These are phyloP conservation scores for Drosophila mayri DNA, from an alignment of 1,140 invertebrate species.

Conservation along the genomic window DNA sequence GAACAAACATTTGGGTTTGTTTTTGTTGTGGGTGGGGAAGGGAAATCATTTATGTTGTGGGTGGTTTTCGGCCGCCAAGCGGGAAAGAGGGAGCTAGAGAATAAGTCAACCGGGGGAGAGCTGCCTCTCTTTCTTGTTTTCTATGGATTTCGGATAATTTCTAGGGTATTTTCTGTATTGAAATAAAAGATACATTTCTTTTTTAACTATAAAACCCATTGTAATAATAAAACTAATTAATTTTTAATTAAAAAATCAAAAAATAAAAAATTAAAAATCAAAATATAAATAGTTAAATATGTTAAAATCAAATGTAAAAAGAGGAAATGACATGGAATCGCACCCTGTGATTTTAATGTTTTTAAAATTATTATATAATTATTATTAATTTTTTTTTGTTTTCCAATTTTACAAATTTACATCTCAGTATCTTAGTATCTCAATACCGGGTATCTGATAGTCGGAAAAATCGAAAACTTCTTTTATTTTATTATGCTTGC, in stretches of 20 bases:
- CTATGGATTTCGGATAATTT: slow-evolving; percentile 12
- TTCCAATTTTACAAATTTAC: neutral
- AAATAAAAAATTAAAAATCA: no score
- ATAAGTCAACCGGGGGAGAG: slow-evolving; percentile 7
- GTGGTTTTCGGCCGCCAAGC: slow-evolving; percentile 28
- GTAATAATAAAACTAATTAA: no score
- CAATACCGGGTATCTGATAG: slow-evolving; percentile 11
- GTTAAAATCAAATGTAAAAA: no score
- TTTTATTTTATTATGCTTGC: slow-evolving; percentile 38
- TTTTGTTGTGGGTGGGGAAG: slow-evolving; percentile 45
- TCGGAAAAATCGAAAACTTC: slow-evolving; percentile 16
- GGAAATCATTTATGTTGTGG: slow-evolving; percentile 42
- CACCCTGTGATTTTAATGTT: no score
- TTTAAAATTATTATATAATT: no score
- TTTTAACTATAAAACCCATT: no score
- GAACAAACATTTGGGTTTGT: slow-evolving; percentile 51
- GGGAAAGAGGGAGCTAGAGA: neutral
- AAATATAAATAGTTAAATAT: no score
- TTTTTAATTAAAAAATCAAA: no score
- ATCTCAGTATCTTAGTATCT: neutral
- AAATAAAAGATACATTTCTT: no score
- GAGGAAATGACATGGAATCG: no score
- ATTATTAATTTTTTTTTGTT: neutral
- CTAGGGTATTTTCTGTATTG: neutral
- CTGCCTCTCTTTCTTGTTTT: slow-evolving; percentile 3